Evolutionary conservation across 92 coral and sea anemone genomes (phyloP).

Genomic region (Pocillopora grandis): DNA sequence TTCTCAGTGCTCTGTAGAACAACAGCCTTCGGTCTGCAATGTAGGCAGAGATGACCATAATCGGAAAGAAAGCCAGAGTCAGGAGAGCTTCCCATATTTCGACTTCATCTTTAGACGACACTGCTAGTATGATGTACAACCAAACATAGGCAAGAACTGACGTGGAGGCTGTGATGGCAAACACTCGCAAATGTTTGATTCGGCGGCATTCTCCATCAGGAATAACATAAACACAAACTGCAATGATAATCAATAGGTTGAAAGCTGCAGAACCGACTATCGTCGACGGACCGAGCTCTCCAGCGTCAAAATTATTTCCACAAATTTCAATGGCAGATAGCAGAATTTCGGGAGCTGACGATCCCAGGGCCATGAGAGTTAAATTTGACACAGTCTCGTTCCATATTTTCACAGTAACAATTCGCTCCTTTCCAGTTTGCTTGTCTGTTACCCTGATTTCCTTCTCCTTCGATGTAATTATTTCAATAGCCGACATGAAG

Average conservation of each 20-base stretch:
- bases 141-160: constrained; percentile 95
- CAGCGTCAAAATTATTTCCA: constrained; percentile 91
- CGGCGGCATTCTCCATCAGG: constrained; percentile 94
- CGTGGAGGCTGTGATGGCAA: constrained; percentile 92
- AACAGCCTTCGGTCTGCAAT: constrained; percentile 86
- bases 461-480: constrained; percentile 97
- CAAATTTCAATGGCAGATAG: constrained; percentile 91
- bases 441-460: constrained; percentile 90
- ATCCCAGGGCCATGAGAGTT: constrained; percentile 98
- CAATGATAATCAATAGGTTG: constrained; percentile 93
- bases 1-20: constrained; percentile 95
- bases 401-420: constrained; percentile 97
- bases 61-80: constrained; percentile 86
- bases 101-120: constrained; percentile 71
- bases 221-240: constrained; percentile 93
- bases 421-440: constrained; percentile 85
- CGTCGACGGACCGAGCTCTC: constrained; percentile 97
- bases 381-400: constrained; percentile 98
- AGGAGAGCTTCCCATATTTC: constrained; percentile 92
- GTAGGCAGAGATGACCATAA: constrained; percentile 85
- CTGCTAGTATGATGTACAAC: constrained; percentile 88
- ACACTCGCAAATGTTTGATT: constrained; percentile 96
- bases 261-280: constrained; percentile 99
- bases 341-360: constrained; percentile 98
- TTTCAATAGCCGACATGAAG: constrained; percentile 98